These are phyloP conservation scores for Tenodera sinensis DNA, from an alignment of 2,888 invertebrate genomes.

Conservation along the genomic window DNA sequence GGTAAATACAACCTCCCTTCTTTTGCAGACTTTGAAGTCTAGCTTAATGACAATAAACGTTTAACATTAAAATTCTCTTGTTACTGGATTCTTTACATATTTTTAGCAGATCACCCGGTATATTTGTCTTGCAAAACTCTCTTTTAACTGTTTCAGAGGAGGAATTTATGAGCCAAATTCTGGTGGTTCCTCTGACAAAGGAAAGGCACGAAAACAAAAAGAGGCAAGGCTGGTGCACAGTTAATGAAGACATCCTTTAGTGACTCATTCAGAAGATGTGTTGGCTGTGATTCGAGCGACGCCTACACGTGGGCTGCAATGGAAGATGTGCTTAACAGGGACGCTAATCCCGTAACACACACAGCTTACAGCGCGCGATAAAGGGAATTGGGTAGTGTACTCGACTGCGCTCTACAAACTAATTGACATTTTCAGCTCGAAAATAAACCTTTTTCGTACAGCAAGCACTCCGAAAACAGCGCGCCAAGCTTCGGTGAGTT, in stretches of 20 bases:
- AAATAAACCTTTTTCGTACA: too few relatives aligned
- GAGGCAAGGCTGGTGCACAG: not conserved
- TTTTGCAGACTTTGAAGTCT: too few relatives aligned
- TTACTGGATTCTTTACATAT: too few relatives aligned
- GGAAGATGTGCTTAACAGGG: not conserved
- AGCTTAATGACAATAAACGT: too few relatives aligned
- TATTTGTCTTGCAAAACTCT: too few relatives aligned
- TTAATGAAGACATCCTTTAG: not conserved
- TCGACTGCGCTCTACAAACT: not conserved
- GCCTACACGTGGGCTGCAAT: not conserved
- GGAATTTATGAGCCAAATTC: not conserved
- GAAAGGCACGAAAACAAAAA: not conserved
- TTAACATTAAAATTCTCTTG: too few relatives aligned
- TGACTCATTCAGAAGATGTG: not conserved
- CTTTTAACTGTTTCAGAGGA: too few relatives aligned
- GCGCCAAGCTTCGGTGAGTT: too few relatives aligned
- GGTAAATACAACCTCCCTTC: too few relatives aligned
- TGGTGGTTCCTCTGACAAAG: not conserved
- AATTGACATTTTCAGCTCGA: too few relatives aligned
- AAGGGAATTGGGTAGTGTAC: not conserved
- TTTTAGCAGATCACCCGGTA: too few relatives aligned
- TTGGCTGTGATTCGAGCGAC: not conserved
- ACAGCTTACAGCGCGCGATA: not conserved
- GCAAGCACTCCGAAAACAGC: too few relatives aligned
- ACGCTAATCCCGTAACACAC: not conserved